phyloP scores from a whole-genome alignment of 2,888 invertebrate genomes.

The Nebria brevicollis region DNA sequence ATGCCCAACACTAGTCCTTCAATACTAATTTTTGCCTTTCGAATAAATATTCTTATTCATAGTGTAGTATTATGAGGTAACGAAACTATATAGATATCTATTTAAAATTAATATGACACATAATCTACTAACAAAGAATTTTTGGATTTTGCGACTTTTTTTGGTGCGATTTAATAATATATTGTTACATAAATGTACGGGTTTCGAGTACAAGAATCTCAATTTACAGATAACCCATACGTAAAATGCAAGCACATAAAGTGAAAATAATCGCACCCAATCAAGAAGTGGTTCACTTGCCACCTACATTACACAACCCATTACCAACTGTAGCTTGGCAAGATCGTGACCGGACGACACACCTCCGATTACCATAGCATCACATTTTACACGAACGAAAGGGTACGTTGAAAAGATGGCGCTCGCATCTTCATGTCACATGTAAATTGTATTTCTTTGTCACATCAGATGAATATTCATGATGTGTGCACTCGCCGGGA shows the following conservation, averaged over 20 bases:
- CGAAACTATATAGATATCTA: background rate
- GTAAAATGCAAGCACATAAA: background rate
- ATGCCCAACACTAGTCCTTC: background rate
- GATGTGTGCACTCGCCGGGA: slow-evolving; percentile 1
- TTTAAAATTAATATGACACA: too few species aligned
- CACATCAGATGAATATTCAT: background rate
- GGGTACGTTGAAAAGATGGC: background rate
- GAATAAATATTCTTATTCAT: background rate
- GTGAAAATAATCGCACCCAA: background rate
- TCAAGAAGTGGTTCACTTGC: background rate
- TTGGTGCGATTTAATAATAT: too few species aligned
- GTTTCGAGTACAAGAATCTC: background rate
- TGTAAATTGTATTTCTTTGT: background rate
- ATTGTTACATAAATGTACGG: too few species aligned
- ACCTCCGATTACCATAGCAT: background rate
- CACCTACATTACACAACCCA: background rate
- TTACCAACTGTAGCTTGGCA: background rate
- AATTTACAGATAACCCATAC: background rate
- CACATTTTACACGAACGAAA: background rate
- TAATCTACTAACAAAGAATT: too few species aligned
- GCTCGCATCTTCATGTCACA: background rate
- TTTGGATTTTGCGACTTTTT: too few species aligned
- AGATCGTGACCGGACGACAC: slow-evolving; percentile 1
- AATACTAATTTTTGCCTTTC: background rate
- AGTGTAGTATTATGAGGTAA: background rate